phyloP scores from a whole-genome alignment of 35 echinoderm and acorn worm genomes.

The Ophioderma brevispina region DNA sequence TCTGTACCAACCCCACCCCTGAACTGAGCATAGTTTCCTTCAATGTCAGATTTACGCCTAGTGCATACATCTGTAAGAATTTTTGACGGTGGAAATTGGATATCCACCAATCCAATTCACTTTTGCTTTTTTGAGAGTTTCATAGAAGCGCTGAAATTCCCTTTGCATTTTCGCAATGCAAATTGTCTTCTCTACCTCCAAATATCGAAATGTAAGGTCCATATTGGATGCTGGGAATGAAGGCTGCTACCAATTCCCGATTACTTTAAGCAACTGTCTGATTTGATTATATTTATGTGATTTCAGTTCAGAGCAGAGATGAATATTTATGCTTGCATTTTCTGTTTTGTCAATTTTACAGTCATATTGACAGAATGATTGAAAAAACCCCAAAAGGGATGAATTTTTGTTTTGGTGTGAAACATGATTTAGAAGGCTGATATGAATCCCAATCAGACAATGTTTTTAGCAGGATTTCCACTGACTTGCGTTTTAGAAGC shows the following conservation, averaged over 20 bases:
- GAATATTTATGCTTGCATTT: too few species aligned
- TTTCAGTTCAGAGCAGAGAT: too few species aligned
- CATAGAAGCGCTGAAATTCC: constrained; percentile 58
- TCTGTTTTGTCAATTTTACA: too few species aligned
- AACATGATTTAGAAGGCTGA: too few species aligned
- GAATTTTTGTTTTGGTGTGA: too few species aligned
- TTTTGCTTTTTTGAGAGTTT: constrained; percentile 48
- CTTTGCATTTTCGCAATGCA: constrained; percentile 40
- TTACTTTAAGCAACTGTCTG: constrained; percentile 38
- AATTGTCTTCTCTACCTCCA: constrained; percentile 61
- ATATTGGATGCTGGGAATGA: constrained; percentile 47
- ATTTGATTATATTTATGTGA: too few species aligned
- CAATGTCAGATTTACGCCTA: constrained; percentile 8
- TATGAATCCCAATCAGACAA: too few species aligned
- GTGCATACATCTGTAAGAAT: not conserved
- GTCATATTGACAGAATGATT: too few species aligned
- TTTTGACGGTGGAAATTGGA: constrained; percentile 31
- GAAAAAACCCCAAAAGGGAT: too few species aligned
- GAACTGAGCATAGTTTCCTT: constrained; percentile 44
- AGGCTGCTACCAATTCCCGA: constrained; percentile 72
- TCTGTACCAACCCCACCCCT: constrained; percentile 63
- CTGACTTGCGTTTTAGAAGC: too few species aligned
- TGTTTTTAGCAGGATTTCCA: too few species aligned
- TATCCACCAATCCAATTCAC: constrained; percentile 61
- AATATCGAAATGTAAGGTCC: constrained; percentile 45